Conservation (phyloP, 2,888 invertebrate genomes). For the Melipona bicolor region DNA sequence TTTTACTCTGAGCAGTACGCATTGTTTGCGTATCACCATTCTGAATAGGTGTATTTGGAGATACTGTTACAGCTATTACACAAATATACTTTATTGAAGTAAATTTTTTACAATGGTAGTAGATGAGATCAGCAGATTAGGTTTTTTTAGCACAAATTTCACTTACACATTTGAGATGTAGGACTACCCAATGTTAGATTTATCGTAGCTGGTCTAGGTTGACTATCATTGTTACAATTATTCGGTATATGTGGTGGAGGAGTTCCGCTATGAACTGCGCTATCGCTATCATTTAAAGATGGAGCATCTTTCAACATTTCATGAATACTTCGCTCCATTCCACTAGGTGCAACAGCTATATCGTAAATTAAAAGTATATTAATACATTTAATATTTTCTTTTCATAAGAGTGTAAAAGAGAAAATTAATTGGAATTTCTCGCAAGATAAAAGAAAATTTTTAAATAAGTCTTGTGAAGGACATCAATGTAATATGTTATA, state of each 20-base stretch:
- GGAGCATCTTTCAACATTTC: slow-evolving; percentile 95
- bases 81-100: slow-evolving; percentile 17
- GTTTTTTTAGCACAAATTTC: not conserved
- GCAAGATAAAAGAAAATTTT: not conserved
- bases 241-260: slow-evolving; percentile 85
- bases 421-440: not conserved
- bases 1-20: slow-evolving; percentile 91
- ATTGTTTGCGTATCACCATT: slow-evolving; percentile 88
- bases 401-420: not conserved
- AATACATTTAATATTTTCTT: not conserved
- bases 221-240: slow-evolving; percentile 82
- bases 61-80: slow-evolving; percentile 72
- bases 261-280: slow-evolving; percentile 90
- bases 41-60: slow-evolving; percentile 86
- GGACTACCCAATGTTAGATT: slow-evolving; percentile 90
- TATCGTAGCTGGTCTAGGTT: slow-evolving; percentile 88
- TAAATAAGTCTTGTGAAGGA: not conserved
- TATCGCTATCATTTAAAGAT: slow-evolving; percentile 90
- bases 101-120: not conserved
- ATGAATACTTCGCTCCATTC: slow-evolving; percentile 90
- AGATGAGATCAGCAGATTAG: not conserved
- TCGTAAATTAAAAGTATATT: slow-evolving; percentile 29
- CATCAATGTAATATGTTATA: not conserved
- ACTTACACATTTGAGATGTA: slow-evolving; percentile 83
- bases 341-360: slow-evolving; percentile 66